Evolutionary conservation across 2,888 invertebrate species (phyloP), one percentile per base, ranked within the genome.

Genomic region (Oegoconia quadripuncta): DNA sequence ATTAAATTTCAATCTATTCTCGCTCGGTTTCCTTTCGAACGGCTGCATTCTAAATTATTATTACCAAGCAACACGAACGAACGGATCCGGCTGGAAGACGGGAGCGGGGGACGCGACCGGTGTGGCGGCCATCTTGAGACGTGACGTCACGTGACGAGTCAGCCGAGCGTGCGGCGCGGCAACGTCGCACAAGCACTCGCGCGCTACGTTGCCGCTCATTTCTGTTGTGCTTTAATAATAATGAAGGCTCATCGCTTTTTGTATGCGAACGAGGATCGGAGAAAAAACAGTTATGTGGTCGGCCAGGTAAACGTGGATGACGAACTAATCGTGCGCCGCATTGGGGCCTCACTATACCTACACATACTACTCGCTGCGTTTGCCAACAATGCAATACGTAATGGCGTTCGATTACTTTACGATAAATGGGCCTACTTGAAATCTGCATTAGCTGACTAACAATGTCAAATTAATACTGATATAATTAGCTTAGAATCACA

Each of bases 111-210:
- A 65, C 62, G 62, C 70, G 72, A 75, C 77, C 81, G 79, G 79
- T 74, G 64, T 70, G 79, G 82, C 86, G 78, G 87, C 87, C 87
- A 87, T 86, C 84, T 87, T 87, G 84, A 83, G 86, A 84, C 83
- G 83, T 87, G 86, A 87, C 87, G 87, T 87, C 87, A 87, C 86
- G 77, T 84, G 84, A 87, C 87, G 86, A 84, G 76, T 80, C 79
- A 83, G 75, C 77, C 79, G 76, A 76, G 74, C 73, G 74, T 64
- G 73, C 76, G 65, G 74, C 37, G 61, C 64, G 86, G 84, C 87
- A 87, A 86, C 86, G 72, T 70, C 81, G 83, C 84, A 47, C 46
- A 46, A 40, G 53, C 3, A n/a, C 9, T 23, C n/a, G n/a, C 58
- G 57, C 52, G 68, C 77, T 62, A 69, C 69, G 81, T 81, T 77